Percentiles rank a stretch among this genome's conserved stretches.
Conservation (phyloP, 1,140 invertebrate species). For the Aporrectodea caliginosa region DNA sequence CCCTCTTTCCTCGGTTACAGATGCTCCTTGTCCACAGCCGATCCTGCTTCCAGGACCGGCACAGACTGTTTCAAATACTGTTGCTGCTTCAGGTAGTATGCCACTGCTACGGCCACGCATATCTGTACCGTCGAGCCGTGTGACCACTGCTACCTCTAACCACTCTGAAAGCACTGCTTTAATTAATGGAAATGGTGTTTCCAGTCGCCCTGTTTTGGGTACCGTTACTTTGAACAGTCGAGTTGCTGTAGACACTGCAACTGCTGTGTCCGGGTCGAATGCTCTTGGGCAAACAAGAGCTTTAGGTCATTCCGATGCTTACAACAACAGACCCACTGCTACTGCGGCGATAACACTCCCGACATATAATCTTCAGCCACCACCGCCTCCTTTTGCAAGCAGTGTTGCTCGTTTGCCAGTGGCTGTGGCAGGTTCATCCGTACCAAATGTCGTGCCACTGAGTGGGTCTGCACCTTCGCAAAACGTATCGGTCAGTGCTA, state of each 20-base stretch:
- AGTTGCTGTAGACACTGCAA: background rate
- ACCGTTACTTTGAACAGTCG: background rate
- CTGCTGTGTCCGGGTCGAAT: background rate
- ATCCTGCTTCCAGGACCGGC: background rate
- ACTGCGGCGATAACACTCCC: background rate
- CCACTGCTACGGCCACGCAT: background rate
- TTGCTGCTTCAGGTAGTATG: background rate
- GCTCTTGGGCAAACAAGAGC: background rate
- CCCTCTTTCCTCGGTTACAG: background rate
- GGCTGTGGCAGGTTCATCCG: background rate
- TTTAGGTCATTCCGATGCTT: background rate
- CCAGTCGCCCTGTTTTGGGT: background rate
- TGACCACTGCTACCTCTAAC: background rate
- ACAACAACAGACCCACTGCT: background rate
- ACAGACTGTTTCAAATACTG: background rate
- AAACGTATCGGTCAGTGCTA: slow-evolving; percentile 5
- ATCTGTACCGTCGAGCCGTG: background rate
- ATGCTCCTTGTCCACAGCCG: background rate
- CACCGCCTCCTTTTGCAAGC: background rate
- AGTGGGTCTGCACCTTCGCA: background rate
- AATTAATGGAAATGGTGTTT: background rate
- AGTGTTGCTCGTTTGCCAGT: slow-evolving; percentile 11
- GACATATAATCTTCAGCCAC: slow-evolving; percentile 15
- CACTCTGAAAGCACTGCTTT: background rate
- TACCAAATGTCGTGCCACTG: background rate